phyloP scores from a whole-genome alignment of 2,888 invertebrate genomes.

The Zelleria hepariella region DNA sequence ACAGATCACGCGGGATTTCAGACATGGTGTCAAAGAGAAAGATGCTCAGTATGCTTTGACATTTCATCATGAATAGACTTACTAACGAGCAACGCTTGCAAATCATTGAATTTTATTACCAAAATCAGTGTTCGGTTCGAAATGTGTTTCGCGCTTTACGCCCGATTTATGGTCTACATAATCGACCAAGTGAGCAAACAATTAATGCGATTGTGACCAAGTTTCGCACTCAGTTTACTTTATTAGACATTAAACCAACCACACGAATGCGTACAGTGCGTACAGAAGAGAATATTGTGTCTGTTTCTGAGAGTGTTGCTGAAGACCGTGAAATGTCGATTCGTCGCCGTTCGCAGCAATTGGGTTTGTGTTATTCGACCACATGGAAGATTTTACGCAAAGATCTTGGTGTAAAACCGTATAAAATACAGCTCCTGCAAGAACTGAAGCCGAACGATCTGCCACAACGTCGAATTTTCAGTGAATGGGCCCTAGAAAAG shows the following conservation, averaged over 20 bases:
- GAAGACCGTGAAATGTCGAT: conserved; percentile 10
- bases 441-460: conserved; percentile 10
- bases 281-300: conserved; percentile 9
- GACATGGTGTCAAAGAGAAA: conserved; percentile 1
- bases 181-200: conserved; percentile 6
- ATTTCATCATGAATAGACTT: no score
- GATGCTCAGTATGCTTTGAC: no score
- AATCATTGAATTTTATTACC: conserved; percentile 4
- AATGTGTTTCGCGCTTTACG: conserved; percentile 9
- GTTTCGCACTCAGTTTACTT: conserved; percentile 10
- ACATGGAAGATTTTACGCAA: no score
- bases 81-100: conserved; percentile 6
- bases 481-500: conserved; percentile 10
- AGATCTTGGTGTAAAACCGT: background rate
- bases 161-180: conserved; percentile 8
- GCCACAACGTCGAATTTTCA: conserved; percentile 4
- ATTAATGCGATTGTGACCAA: conserved; percentile 9
- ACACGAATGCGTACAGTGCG: conserved; percentile 12
- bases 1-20: background rate
- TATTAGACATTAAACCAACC: conserved; percentile 10
- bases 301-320: conserved; percentile 5
- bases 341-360: conserved; percentile 8
- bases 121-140: conserved; percentile 9
- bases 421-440: conserved; percentile 5
- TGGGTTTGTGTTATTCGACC: conserved; percentile 6